Evolutionary conservation across 2,888 invertebrate genomes (phyloP), one percentile per base, ranked within the genome.

Genomic region (Lymantria dispar): DNA sequence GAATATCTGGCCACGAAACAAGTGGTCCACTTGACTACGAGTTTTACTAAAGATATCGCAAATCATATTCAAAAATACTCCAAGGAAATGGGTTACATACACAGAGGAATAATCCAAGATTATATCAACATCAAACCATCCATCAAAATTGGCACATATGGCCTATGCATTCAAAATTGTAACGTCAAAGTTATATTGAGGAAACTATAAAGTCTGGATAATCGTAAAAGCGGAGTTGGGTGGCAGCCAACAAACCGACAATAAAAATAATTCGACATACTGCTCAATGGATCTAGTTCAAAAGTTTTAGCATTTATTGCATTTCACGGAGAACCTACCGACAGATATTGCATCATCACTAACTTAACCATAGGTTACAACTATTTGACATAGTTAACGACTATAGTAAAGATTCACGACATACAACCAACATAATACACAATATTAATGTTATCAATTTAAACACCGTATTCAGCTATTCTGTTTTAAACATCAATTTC

Each of bases 171-270:
- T 64, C 59, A 45, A 70, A 73, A 72, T 70, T 73, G 78, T 76
- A 79, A 79, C 84, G 82, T 80, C 83, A 80, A 81, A 78, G 80
- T 86, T 88, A 85, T 85, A 83, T 86, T 78, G 83, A 87, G 88
- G 87, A 88, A 90, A 85, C 87, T 78, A 86, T 89, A 88, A 90
- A 85, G 54, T 77, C 66, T 75, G 83, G 83, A 83, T 88, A 86
- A 89, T 87, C 87, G 82, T 90, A 87, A 90, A 90, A 87, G 85
- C 84, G 64, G 75, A 78, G 78, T 88, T 90, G 90, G 89, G 74
- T 64, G 68, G 52, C 53, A 58, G 87, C 90, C 90, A 90, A 80
- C 67, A 73, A 68, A 76, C 78, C 79, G 77, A 83, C 86, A 87
- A 85, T 85, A 87, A 87, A 86, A 84, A 85, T 87, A 85, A 87